Percentiles rank a stretch among this genome's conserved stretches.
These are phyloP conservation scores for Aproaerema taeniolella DNA, from an alignment of 2,888 invertebrate species.

Conservation along the genomic window DNA sequence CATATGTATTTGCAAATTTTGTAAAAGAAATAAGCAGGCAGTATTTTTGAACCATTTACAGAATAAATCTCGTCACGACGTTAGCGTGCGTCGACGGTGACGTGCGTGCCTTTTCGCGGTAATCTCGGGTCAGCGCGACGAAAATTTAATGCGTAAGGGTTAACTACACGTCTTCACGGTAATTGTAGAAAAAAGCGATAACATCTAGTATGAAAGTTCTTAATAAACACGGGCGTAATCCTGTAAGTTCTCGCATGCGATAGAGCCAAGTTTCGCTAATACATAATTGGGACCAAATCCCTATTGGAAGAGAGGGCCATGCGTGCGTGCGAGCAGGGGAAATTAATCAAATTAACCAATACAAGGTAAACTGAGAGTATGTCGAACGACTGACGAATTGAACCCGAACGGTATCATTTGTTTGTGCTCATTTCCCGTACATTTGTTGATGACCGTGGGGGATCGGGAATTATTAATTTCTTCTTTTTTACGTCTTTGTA, in stretches of 20 bases:
- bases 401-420: slow-evolving; percentile 3
- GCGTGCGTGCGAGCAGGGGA: slow-evolving; percentile 63
- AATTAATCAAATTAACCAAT: slow-evolving; percentile 71
- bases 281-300: slow-evolving; percentile 73
- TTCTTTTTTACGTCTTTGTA: no score
- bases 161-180: no score
- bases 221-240: slow-evolving; percentile 39
- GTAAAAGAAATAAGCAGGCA: no score
- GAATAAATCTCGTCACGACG: no score
- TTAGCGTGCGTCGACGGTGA: no score
- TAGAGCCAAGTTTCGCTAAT: slow-evolving; percentile 62
- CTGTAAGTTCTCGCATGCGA: slow-evolving; percentile 47
- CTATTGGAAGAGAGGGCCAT: slow-evolving; percentile 61
- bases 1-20: no score
- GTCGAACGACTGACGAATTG: slow-evolving; percentile 13
- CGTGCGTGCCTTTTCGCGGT: slow-evolving; percentile 43
- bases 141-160: not conserved
- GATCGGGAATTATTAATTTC: no score
- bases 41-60: no score
- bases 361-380: slow-evolving; percentile 44
- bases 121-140: slow-evolving; percentile 43
- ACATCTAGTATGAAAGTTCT: no score
- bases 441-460: not conserved
- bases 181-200: no score
- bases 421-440: not conserved